Conservation (phyloP, 1,140 invertebrate genomes). For the Pseudomyrmex sp. region DNA sequence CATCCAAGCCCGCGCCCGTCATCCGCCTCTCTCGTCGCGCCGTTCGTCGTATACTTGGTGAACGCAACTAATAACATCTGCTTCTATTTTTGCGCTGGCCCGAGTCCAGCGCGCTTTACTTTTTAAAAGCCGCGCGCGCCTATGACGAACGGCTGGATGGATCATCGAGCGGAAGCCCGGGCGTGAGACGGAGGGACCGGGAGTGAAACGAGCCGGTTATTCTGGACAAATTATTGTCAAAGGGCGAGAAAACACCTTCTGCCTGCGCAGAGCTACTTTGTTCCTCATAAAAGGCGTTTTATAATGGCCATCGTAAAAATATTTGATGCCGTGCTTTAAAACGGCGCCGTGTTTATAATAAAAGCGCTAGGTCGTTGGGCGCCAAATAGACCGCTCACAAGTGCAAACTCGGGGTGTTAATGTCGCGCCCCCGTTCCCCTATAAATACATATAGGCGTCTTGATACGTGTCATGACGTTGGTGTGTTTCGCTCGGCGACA, state of each 20-base stretch:
- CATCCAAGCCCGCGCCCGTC: conserved; percentile 9
- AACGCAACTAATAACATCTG: conserved; percentile 83
- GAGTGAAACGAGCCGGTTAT: conserved; percentile 73
- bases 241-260: conserved; percentile 69
- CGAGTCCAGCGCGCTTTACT: conserved; percentile 84
- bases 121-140: conserved; percentile 81
- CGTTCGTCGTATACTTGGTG: conserved; percentile 67
- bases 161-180: conserved; percentile 79
- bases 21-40: conserved; percentile 38
- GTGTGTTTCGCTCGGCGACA: conserved; percentile 27
- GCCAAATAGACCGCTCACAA: conserved; percentile 58
- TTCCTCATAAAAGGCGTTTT: conserved; percentile 72
- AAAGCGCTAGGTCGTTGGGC: conserved; percentile 44
- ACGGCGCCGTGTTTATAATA: conserved; percentile 60
- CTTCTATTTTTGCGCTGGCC: conserved; percentile 86
- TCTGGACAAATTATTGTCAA: conserved; percentile 76
- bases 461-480: neutral
- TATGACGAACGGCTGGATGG: conserved; percentile 84
- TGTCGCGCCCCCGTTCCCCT: conserved; percentile 12
- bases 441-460: conserved; percentile 17
- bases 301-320: conserved; percentile 71
- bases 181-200: conserved; percentile 9
- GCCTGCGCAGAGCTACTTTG: conserved; percentile 69
- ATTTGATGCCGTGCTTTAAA: conserved; percentile 67
- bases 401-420: conserved; percentile 57